phyloP scores from a whole-genome alignment of 2,888 invertebrate species.

The Tanypteryx hageni region DNA sequence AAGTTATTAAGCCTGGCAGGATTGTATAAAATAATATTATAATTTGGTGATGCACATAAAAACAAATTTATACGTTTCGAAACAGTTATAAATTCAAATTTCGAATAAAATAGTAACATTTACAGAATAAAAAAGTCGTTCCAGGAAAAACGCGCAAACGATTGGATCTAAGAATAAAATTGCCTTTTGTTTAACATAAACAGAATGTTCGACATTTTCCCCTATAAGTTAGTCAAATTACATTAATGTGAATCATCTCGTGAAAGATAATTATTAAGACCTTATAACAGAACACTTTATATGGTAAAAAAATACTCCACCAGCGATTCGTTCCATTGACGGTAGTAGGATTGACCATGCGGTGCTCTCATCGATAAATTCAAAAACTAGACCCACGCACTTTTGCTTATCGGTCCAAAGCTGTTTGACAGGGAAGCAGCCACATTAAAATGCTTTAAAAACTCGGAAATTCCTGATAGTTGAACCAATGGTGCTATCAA shows the following conservation, averaged over 20 bases:
- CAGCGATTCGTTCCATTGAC: no score
- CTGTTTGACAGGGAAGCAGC: not conserved
- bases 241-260: no score
- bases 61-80: no score
- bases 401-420: slow-evolving; percentile 1
- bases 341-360: not conserved
- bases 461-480: slow-evolving; percentile 15
- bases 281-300: no score
- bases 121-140: no score
- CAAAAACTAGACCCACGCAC: not conserved
- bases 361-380: not conserved
- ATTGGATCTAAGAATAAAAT: no score
- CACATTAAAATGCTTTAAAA: not conserved
- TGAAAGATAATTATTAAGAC: no score
- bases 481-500: slow-evolving; percentile 1
- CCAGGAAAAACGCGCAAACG: no score
- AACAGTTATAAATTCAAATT: not conserved
- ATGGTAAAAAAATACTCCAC: no score
- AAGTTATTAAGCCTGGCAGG: not conserved
- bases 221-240: no score
- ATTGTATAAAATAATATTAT: not conserved
- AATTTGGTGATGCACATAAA: not conserved
- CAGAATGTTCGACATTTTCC: no score
- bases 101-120: not conserved
- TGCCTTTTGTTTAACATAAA: no score